Conservation (phyloP, 2,797 vertebrate genomes). For the Pempheris klunzingeri region DNA sequence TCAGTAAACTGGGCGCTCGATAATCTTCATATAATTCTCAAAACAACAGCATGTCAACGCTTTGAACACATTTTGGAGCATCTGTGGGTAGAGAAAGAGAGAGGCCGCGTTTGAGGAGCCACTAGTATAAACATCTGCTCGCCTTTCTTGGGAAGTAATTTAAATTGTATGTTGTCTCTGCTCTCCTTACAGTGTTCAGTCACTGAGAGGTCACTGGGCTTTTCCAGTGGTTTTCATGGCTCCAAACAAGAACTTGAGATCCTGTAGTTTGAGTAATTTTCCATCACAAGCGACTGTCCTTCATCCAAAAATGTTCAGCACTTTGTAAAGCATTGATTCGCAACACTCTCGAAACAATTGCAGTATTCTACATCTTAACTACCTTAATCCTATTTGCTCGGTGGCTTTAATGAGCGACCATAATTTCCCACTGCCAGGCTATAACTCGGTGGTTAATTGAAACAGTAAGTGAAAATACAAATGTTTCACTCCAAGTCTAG, state of each 20-base stretch:
- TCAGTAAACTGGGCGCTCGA: conserved; percentile 12
- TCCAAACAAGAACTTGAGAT: conserved; percentile 44
- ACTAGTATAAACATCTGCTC: conserved; percentile 41
- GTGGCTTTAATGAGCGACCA: conserved; percentile 19
- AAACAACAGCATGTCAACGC: conserved; percentile 1
- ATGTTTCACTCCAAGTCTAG: conserved; percentile 40
- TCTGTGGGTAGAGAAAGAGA: conserved; percentile 11
- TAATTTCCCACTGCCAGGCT: conserved; percentile 7
- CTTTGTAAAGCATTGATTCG: background rate
- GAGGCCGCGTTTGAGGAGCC: conserved; percentile 6
- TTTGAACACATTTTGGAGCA: conserved; percentile 1
- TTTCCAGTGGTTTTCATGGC: conserved; percentile 57
- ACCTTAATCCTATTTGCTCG: conserved; percentile 26
- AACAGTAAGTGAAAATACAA: conserved; percentile 45
- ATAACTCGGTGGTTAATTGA: conserved; percentile 43
- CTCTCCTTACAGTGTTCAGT: conserved; percentile 39
- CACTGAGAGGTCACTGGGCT: conserved; percentile 58
- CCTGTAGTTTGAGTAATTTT: conserved; percentile 40
- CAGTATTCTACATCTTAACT: conserved; percentile 16
- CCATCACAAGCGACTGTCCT: conserved; percentile 22
- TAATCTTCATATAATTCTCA: conserved; percentile 20
- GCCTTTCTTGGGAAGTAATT: conserved; percentile 43
- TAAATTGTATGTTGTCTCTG: conserved; percentile 51
- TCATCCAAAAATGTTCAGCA: background rate
- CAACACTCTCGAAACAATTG: background rate